phyloP scores from a whole-genome alignment of 2,797 vertebrate genomes.

The Chelon auratus region DNA sequence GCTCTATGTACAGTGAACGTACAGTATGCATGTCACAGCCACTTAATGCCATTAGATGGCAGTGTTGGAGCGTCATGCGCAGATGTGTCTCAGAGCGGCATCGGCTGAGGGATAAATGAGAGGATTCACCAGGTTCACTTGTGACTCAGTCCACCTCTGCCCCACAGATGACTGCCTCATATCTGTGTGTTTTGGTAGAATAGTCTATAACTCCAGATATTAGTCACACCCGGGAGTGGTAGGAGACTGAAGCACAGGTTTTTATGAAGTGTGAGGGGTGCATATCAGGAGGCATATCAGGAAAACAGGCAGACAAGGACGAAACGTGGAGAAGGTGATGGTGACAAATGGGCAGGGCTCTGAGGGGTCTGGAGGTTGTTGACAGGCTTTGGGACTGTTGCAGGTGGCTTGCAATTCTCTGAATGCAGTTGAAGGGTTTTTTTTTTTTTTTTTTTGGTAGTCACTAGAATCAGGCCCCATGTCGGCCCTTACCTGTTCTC shows the following conservation, averaged over 20 bases:
- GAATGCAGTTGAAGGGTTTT: slow-evolving; percentile 7
- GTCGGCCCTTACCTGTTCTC: slow-evolving; percentile 78
- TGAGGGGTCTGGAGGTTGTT: slow-evolving; percentile 8
- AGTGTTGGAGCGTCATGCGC: slow-evolving; percentile 70
- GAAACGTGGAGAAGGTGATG: slow-evolving; percentile 31
- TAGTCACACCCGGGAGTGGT: slow-evolving; percentile 59
- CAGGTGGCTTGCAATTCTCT: slow-evolving; percentile 21
- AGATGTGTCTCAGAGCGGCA: slow-evolving; percentile 48
- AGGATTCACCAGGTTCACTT: slow-evolving; percentile 57
- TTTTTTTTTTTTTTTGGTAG: slow-evolving; percentile 8
- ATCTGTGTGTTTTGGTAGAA: slow-evolving; percentile 13
- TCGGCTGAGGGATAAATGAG: slow-evolving; percentile 49
- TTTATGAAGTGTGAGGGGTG: not conserved
- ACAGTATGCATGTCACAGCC: not conserved
- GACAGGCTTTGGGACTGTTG: slow-evolving; percentile 26
- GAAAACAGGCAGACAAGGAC: slow-evolving; percentile 21
- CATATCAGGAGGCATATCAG: slow-evolving; percentile 1
- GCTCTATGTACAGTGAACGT: not conserved
- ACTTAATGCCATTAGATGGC: slow-evolving; percentile 69
- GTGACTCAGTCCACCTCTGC: slow-evolving; percentile 70
- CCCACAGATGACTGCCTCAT: slow-evolving; percentile 40
- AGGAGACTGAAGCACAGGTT: slow-evolving; percentile 45
- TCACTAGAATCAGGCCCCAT: slow-evolving; percentile 56
- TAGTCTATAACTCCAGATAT: slow-evolving; percentile 32
- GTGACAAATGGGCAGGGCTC: slow-evolving; percentile 12